Percentiles rank a stretch among this genome's conserved stretches.
Conservation (phyloP, 2,113 vertebrate genomes). For the Lophochroa leadbeateri region DNA sequence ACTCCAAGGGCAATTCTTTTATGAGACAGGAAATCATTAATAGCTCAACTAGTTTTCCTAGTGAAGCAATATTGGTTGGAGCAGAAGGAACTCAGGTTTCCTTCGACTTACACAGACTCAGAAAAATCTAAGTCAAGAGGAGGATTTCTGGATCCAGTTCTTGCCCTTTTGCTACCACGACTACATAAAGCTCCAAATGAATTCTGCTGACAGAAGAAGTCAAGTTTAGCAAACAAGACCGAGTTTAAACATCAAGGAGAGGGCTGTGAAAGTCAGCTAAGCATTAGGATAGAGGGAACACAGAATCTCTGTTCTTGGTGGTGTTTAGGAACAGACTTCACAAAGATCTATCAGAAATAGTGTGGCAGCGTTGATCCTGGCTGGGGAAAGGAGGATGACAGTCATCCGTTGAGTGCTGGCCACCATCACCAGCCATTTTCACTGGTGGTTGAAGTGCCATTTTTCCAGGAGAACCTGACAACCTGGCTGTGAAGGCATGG, state of each 20-base stretch:
- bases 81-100: background rate
- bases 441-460: background rate
- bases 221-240: background rate
- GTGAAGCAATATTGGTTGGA: background rate
- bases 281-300: background rate
- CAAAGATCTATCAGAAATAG: background rate
- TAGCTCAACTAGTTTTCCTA: background rate
- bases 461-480: background rate
- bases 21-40: background rate
- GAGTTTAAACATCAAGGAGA: background rate
- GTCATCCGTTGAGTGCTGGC: background rate
- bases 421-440: background rate
- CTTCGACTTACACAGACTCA: background rate
- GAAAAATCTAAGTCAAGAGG: background rate
- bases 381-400: background rate
- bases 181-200: background rate
- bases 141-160: background rate
- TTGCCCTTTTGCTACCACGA: background rate
- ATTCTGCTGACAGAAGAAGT: background rate
- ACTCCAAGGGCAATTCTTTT: background rate
- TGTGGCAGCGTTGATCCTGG: background rate
- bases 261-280: background rate
- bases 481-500: background rate
- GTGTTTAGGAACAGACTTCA: background rate
- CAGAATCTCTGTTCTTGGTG: background rate